A percentile compares a stretch with the other conserved stretches of the same genome.
These are phyloP conservation scores for Coreoperca whiteheadi DNA, from an alignment of 2,113 vertebrate species.

Conservation along the genomic window DNA sequence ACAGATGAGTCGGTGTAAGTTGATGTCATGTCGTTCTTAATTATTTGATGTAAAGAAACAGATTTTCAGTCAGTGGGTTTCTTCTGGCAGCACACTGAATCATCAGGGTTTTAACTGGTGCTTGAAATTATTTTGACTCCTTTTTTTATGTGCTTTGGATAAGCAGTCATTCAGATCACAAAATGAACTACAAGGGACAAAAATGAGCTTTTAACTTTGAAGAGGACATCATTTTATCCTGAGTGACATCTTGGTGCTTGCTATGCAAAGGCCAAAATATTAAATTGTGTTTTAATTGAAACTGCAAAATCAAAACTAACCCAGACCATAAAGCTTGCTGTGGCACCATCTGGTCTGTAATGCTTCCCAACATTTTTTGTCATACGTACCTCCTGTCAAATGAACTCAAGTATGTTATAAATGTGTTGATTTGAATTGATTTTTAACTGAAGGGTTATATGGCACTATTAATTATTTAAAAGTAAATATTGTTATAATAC, in stretches of 20 bases:
- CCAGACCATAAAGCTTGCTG: neutral
- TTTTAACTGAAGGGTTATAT: neutral
- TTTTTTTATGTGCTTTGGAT: slow-evolving; percentile 15
- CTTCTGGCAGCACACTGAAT: neutral
- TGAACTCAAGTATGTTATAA: neutral
- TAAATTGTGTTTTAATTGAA: slow-evolving; percentile 15
- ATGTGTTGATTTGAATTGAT: neutral
- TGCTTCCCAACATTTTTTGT: neutral
- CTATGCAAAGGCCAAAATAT: slow-evolving; percentile 11
- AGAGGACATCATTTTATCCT: slow-evolving; percentile 9
- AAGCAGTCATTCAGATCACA: slow-evolving; percentile 28
- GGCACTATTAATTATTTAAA: neutral
- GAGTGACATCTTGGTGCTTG: neutral
- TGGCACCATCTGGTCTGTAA: slow-evolving; percentile 2
- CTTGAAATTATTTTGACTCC: slow-evolving; percentile 18
- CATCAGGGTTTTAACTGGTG: slow-evolving; percentile 34
- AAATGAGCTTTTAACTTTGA: slow-evolving; percentile 12
- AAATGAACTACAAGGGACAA: slow-evolving; percentile 10
- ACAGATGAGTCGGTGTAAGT: slow-evolving; percentile 27
- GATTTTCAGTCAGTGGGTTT: slow-evolving; percentile 1
- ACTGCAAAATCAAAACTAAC: slow-evolving; percentile 11
- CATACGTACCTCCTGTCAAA: neutral
- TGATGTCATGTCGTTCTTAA: slow-evolving; percentile 4
- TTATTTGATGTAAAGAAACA: slow-evolving; percentile 27
- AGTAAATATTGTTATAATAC: neutral